phyloP scores from a whole-genome alignment of 2,888 invertebrate species.

The Cecidostiba fungosa region DNA sequence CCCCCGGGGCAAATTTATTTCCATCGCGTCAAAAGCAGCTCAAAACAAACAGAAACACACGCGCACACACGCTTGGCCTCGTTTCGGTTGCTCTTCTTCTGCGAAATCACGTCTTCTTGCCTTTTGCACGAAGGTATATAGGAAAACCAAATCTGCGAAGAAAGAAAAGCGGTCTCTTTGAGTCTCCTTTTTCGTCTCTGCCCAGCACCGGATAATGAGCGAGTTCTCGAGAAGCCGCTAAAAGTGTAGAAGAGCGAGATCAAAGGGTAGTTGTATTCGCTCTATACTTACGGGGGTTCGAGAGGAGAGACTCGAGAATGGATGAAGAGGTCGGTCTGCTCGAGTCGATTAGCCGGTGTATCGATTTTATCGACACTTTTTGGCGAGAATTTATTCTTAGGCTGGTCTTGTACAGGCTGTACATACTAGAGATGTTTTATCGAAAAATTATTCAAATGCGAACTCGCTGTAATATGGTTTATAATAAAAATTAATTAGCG shows the following conservation, averaged over 20 bases:
- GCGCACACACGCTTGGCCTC: too few relatives aligned
- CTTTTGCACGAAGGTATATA: neutral
- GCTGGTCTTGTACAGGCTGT: neutral
- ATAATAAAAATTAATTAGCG: slow-evolving; percentile 7
- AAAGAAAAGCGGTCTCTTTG: slow-evolving; percentile 1
- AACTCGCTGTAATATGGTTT: too few relatives aligned
- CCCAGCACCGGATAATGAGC: neutral
- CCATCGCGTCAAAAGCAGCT: slow-evolving; percentile 45
- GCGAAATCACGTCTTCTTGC: neutral
- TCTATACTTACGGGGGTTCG: neutral
- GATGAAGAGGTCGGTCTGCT: neutral
- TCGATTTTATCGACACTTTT: neutral
- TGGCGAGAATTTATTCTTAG: neutral
- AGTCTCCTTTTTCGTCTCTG: neutral
- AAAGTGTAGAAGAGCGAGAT: neutral
- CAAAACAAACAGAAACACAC: slow-evolving; percentile 53
- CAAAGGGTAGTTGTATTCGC: neutral
- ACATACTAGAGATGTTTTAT: too few relatives aligned
- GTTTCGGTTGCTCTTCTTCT: slow-evolving; percentile 2
- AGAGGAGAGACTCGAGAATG: slow-evolving; percentile 16
- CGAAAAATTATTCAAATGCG: neutral
- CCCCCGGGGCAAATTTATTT: slow-evolving; percentile 43
- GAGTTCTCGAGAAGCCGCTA: slow-evolving; percentile 10
- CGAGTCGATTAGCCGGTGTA: neutral
- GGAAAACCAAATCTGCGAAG: neutral